phyloP scores from a whole-genome alignment of 2,888 invertebrate species.

The Furcula furcula region DNA sequence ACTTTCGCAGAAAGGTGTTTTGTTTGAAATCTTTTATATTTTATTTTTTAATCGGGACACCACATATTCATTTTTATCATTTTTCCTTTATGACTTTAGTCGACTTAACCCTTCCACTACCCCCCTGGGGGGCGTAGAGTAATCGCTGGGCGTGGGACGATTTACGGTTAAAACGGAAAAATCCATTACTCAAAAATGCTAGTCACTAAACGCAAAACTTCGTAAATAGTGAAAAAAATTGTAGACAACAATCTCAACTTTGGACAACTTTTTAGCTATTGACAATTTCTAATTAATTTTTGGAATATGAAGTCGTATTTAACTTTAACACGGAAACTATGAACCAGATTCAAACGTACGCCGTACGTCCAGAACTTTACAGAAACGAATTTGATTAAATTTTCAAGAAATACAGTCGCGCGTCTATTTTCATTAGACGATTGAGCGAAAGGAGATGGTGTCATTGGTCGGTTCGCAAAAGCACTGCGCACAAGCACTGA shows the following conservation, averaged over 20 bases:
- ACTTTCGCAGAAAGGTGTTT: not conserved
- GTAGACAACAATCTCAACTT: not conserved
- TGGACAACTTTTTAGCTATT: not conserved
- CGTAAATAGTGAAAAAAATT: slow-evolving; percentile 2
- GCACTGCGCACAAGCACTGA: slow-evolving; percentile 2
- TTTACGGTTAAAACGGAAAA: no score
- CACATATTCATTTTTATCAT: no score
- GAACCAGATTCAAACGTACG: not conserved
- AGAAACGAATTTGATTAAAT: not conserved
- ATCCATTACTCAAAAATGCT: no score
- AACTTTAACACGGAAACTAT: not conserved
- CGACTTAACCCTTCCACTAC: no score
- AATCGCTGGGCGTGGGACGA: no score
- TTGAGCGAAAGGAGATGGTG: not conserved
- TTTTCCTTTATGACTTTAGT: no score
- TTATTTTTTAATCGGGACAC: no score
- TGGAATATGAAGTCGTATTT: slow-evolving; percentile 4
- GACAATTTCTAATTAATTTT: slow-evolving; percentile 1
- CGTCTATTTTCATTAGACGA: not conserved
- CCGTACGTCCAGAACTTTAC: not conserved
- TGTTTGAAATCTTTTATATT: no score
- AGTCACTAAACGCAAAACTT: no score
- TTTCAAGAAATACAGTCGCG: not conserved
- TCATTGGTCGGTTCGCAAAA: slow-evolving; percentile 1
- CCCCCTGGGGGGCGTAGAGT: no score